Percentiles rank a stretch among this genome's conserved stretches.
Conservation (phyloP, 2,113 vertebrate genomes). For the Antigone vipio region DNA sequence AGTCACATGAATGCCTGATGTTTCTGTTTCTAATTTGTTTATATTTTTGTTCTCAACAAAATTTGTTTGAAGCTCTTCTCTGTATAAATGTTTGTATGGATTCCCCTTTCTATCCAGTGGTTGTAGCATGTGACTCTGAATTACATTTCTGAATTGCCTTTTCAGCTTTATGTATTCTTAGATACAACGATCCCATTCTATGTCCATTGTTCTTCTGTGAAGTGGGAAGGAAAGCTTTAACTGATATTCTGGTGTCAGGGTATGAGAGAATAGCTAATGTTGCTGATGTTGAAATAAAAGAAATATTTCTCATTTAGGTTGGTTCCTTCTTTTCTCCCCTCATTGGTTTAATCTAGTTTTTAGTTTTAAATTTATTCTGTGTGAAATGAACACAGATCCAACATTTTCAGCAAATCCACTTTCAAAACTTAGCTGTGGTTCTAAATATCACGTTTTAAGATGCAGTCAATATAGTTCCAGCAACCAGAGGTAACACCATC, state of each 20-base stretch:
- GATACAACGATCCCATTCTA: not conserved
- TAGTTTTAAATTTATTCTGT: not conserved
- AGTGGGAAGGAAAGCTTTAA: not conserved
- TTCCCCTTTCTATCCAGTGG: not conserved
- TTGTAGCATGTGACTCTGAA: not conserved
- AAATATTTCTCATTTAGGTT: not conserved
- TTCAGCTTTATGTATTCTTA: not conserved
- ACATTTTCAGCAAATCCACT: not conserved
- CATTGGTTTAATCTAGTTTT: not conserved
- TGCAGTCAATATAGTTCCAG: not conserved
- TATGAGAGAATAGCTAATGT: not conserved
- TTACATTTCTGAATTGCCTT: not conserved
- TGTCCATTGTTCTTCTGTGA: not conserved
- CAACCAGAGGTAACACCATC: not conserved
- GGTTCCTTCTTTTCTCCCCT: not conserved
- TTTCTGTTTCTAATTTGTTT: constrained; percentile 38
- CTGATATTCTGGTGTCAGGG: not conserved
- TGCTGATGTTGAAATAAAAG: not conserved
- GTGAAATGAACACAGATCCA: not conserved
- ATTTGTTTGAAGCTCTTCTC: not conserved
- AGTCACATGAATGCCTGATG: not conserved
- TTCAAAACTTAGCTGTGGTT: not conserved
- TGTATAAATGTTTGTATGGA: not conserved
- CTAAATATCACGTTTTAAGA: not conserved
- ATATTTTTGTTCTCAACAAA: not conserved